These are phyloP conservation scores for Drosophila differens DNA, from an alignment of 2,888 invertebrate genomes.

Conservation along the genomic window DNA sequence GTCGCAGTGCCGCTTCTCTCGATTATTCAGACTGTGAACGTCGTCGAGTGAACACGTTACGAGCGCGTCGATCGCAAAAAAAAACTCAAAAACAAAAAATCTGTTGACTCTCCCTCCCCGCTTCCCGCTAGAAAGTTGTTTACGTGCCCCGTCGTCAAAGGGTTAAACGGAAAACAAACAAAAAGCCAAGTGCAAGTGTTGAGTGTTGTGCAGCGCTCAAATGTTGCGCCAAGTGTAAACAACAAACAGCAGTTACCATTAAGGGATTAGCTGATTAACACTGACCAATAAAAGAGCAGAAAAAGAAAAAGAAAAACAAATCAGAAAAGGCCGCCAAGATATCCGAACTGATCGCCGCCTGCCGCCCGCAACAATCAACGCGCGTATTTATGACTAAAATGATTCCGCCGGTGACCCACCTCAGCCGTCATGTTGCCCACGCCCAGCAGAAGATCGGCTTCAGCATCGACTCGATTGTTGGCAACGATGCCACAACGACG, in stretches of 20 bases:
- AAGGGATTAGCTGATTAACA: conserved; percentile 43
- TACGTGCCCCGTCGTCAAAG: conserved; percentile 35
- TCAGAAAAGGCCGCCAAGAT: conserved; percentile 69
- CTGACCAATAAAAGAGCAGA: conserved; percentile 7
- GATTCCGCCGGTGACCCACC: conserved; percentile 98
- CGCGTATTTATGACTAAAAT: conserved; percentile 87
- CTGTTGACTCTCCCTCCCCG: conserved; percentile 18
- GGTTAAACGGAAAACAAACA: conserved; percentile 10
- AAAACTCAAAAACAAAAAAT: conserved; percentile 15
- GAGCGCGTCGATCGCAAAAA: conserved; percentile 74
- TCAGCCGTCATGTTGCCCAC: conserved; percentile 94
- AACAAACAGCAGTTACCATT: conserved; percentile 3
- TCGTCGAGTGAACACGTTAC: conserved; percentile 84
- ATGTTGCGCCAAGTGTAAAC: conserved; percentile 60
- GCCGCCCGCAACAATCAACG: conserved; percentile 65
- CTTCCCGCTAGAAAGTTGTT: conserved; percentile 56
- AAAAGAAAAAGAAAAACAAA: conserved; percentile 35
- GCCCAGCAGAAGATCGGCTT: conserved; percentile 97
- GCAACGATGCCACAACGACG: conserved; percentile 86
- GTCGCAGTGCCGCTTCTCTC: conserved; percentile 68
- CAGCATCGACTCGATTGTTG: conserved; percentile 97
- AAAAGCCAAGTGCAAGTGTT: conserved; percentile 38
- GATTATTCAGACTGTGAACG: conserved; percentile 85
- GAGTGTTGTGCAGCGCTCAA: conserved; percentile 41
- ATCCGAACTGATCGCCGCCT: conserved; percentile 75